phyloP scores from a whole-genome alignment of 2,888 invertebrate species.

The Tenthredo scrophulariae region DNA sequence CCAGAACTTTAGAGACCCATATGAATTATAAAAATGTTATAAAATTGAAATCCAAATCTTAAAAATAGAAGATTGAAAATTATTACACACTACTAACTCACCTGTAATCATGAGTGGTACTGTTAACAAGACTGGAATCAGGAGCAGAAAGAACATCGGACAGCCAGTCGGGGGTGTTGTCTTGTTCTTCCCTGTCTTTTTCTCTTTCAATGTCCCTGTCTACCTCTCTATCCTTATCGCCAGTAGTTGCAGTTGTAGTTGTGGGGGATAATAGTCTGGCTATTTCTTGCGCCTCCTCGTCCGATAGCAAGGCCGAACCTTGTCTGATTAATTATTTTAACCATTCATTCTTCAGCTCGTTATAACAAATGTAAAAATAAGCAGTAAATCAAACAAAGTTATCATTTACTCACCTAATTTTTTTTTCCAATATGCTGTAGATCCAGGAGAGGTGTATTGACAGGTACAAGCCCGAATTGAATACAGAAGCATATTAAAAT shows the following conservation, averaged over 20 bases:
- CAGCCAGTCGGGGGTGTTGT: conserved; percentile 80
- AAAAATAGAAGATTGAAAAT: conserved; percentile 59
- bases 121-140: conserved; percentile 74
- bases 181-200: conserved; percentile 76
- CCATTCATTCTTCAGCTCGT: conserved; percentile 57
- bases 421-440: conserved; percentile 91
- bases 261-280: conserved; percentile 87
- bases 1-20: conserved; percentile 48
- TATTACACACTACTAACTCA: conserved; percentile 63
- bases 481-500: conserved; percentile 55
- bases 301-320: conserved; percentile 88
- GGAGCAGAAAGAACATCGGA: conserved; percentile 82
- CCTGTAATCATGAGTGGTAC: conserved; percentile 76
- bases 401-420: conserved; percentile 86
- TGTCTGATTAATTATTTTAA: conserved; percentile 80
- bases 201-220: conserved; percentile 80
- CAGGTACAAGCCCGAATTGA: conserved; percentile 62
- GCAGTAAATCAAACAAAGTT: conserved; percentile 50
- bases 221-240: conserved; percentile 75
- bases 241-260: conserved; percentile 62
- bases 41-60: conserved; percentile 58
- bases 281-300: conserved; percentile 95
- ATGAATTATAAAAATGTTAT: conserved; percentile 39
- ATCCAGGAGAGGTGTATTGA: conserved; percentile 80
- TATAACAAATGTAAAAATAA: conserved; percentile 32